Evolutionary conservation across 2,888 invertebrate genomes (phyloP).

Genomic region (Pseudanteris insignis): DNA sequence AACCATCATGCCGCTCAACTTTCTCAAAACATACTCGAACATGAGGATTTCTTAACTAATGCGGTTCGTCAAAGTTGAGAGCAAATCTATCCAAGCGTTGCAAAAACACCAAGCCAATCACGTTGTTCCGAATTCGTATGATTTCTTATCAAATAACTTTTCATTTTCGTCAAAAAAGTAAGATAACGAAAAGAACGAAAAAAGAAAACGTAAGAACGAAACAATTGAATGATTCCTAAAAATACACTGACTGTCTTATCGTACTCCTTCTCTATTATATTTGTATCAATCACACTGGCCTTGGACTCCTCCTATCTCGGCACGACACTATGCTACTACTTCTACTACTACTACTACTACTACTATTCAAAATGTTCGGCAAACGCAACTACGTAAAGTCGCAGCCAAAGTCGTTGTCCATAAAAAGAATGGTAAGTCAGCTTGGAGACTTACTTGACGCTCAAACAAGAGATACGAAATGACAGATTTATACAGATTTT

Average conservation of each 20-base stretch:
- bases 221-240: constrained; percentile 44
- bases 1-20: too few species aligned
- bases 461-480: constrained; percentile 38
- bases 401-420: constrained; percentile 68
- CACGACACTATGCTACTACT: constrained; percentile 66
- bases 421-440: constrained; percentile 68
- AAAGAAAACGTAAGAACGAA: constrained; percentile 13
- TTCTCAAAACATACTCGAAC: too few species aligned
- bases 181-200: constrained; percentile 18
- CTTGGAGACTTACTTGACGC: constrained; percentile 65
- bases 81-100: constrained; percentile 36
- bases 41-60: too few species aligned
- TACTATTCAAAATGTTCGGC: constrained; percentile 66
- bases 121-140: constrained; percentile 13
- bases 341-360: constrained; percentile 61
- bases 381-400: constrained; percentile 65
- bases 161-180: constrained; percentile 43
- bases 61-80: constrained; percentile 2
- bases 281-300: constrained; percentile 67
- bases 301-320: constrained; percentile 67
- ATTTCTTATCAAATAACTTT: constrained; percentile 35
- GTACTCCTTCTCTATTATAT: constrained; percentile 67
- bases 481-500: constrained; percentile 21
- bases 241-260: constrained; percentile 66
- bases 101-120: constrained; percentile 9